Evolutionary conservation across 2,888 invertebrate genomes (phyloP).

Genomic region (Drosophila subquinaria): DNA sequence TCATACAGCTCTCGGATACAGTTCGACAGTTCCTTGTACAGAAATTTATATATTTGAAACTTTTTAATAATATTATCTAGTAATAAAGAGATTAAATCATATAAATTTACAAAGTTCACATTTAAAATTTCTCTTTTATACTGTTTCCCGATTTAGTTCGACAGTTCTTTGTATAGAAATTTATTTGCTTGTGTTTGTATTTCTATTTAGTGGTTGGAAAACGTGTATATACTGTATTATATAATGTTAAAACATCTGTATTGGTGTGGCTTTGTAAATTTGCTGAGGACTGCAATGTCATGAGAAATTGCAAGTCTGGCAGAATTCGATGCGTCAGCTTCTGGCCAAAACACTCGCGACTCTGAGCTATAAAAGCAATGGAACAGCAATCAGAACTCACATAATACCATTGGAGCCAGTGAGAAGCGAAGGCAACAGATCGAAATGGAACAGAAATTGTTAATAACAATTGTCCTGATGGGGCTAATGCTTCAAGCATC

Average conservation of each 20-base stretch:
- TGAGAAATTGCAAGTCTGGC: constrained; percentile 70
- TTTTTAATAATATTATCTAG: not conserved
- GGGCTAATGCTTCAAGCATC: constrained; percentile 27
- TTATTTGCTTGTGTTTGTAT: not conserved
- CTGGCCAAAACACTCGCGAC: constrained; percentile 8
- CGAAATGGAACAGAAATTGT: constrained; percentile 44
- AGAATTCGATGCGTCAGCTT: constrained; percentile 61
- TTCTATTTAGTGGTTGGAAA: not conserved
- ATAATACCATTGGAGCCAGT: constrained; percentile 30
- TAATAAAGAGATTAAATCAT: not conserved
- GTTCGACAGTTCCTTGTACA: not conserved
- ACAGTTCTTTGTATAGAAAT: not conserved
- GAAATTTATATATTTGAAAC: not conserved
- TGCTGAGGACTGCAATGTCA: constrained; percentile 77
- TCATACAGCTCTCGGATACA: no score
- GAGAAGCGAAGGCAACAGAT: not conserved
- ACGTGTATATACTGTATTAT: constrained; percentile 2
- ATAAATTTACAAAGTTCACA: not conserved
- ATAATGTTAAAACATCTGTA: constrained; percentile 37
- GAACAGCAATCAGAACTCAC: constrained; percentile 24
- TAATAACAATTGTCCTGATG: constrained; percentile 46
- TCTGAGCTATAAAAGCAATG: constrained; percentile 62
- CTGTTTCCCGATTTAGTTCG: not conserved
- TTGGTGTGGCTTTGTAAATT: constrained; percentile 45
- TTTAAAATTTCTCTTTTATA: not conserved